phyloP scores from a whole-genome alignment of 2,113 vertebrate species.

The Saccopteryx leptura region DNA sequence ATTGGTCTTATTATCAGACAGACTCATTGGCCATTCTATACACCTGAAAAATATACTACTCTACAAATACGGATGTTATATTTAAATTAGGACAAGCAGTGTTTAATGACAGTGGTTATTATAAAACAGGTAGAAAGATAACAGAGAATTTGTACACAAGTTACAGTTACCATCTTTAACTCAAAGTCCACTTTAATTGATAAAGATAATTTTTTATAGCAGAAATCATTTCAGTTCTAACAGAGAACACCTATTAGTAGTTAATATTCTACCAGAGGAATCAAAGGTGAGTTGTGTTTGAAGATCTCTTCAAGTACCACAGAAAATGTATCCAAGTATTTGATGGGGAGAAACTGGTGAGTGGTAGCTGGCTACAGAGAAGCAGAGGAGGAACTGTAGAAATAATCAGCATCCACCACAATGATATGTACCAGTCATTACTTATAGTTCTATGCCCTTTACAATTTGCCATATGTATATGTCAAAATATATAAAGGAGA shows the following conservation, averaged over 20 bases:
- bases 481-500: neutral
- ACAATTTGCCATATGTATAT: neutral
- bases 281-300: slow-evolving; percentile 53
- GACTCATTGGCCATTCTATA: neutral
- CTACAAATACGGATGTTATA: slow-evolving; percentile 11
- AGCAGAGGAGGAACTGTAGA: neutral
- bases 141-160: neutral
- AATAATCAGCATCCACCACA: neutral
- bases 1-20: neutral
- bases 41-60: neutral
- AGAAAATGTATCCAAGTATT: neutral
- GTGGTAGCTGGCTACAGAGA: neutral
- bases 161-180: slow-evolving; percentile 45
- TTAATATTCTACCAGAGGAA: slow-evolving; percentile 64
- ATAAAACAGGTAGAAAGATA: slow-evolving; percentile 28
- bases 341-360: neutral
- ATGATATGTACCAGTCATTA: neutral
- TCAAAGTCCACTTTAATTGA: slow-evolving; percentile 30
- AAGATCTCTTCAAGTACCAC: neutral
- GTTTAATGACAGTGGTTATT: neutral
- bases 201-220: slow-evolving; percentile 46
- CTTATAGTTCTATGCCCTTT: neutral
- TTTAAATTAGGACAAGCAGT: neutral
- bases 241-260: slow-evolving; percentile 21
- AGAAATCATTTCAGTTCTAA: slow-evolving; percentile 38